Evolutionary conservation across 2,797 vertebrate species (phyloP), one percentile per base, ranked within the genome.

Genomic region (Todus mexicanus): DNA sequence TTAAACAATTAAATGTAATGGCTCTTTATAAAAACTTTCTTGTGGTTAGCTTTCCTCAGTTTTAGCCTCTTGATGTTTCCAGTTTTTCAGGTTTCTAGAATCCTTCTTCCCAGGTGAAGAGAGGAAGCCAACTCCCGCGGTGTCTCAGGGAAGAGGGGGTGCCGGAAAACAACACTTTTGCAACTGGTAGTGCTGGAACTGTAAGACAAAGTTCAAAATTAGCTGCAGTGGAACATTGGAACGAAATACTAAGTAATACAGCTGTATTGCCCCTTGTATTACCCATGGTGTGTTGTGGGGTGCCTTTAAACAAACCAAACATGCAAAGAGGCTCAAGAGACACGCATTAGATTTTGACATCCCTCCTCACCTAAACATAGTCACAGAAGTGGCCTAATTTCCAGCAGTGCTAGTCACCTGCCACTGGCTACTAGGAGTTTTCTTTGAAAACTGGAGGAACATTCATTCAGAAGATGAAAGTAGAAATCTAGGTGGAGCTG

Each of bases 401-500:
- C 71, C 89, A 84, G 83, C 63, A 35, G 42, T 68, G n/a, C 88
- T 47, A 33, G 75, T 92, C 89, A 91, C 84, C 90, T 66, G 89
- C 91, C 48, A 6, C 56, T 0, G 1, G 71, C 64, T 56, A 17
- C 16, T 56, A 69, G 57, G 68, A 83, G 87, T 47, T 88, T 73
- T 53, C 91, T 86, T 65, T 87, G 94, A 70, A 87, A 95, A 54
- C 80, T 54, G 63, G 13, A 64, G 90, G 88, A 68, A 57, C 56
- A 15, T 84, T 91, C 81, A 75, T 90, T 90, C 12, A 75, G 90
- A 95, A 96, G 95, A 96, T 95, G 90, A 96, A 93, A 94, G 86
- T 71, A 75, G 83, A 74, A 93, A 65, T 92, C 26, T 89, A 96
- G 96, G 93, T 27, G 94, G 95, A 95, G 94, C 95, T 95, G 88